Evolutionary conservation across 2,113 vertebrate species (phyloP).

Genomic region (Nestor notabilis): DNA sequence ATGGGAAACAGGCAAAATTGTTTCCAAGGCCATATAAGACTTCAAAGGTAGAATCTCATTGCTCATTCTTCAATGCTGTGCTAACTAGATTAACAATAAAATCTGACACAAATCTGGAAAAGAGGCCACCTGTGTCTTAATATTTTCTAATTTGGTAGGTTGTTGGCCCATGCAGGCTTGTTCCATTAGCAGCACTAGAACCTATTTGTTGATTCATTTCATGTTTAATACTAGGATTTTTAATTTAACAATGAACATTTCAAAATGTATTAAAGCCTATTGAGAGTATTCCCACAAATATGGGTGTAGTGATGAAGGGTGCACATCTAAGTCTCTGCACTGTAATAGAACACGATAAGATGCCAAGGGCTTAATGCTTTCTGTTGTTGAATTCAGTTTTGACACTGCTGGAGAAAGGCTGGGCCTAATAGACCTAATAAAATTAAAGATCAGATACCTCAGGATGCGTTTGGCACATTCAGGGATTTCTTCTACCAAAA

Average conservation of each 20-base stretch:
- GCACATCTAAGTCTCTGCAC: background rate
- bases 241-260: background rate
- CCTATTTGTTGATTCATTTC: background rate
- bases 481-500: background rate
- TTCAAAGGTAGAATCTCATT: background rate
- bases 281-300: background rate
- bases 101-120: background rate
- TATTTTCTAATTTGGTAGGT: background rate
- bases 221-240: background rate
- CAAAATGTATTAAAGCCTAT: background rate
- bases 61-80: background rate
- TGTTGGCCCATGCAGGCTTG: background rate
- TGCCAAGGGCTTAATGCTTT: background rate
- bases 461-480: background rate
- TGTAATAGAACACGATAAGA: background rate
- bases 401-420: background rate
- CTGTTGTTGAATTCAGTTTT: background rate
- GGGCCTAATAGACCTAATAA: background rate
- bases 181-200: background rate
- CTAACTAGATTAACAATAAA: background rate
- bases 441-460: background rate
- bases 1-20: background rate
- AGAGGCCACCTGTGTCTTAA: background rate
- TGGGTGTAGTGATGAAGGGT: background rate
- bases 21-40: background rate